Percentiles rank a stretch among this genome's conserved stretches.
Evolutionary conservation across 2,113 vertebrate species (phyloP).

Genomic region (Peromyscus californicus): DNA sequence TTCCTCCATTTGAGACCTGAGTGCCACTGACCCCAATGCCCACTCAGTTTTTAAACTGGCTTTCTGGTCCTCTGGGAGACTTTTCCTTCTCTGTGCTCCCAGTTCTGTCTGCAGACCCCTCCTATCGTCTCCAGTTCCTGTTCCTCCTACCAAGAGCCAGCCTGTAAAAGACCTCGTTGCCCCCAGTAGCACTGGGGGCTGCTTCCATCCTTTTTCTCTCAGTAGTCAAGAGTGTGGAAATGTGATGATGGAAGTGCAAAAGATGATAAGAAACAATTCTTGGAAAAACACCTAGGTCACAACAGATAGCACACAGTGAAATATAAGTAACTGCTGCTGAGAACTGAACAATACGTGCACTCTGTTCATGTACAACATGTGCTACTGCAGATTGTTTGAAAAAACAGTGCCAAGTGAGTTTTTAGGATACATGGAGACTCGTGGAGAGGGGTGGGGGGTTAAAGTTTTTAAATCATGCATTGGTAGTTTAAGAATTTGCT

Average conservation of each 20-base stretch:
- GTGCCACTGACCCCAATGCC: neutral
- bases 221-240: neutral
- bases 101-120: slow-evolving; percentile 7
- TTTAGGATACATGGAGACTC: neutral
- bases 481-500: slow-evolving; percentile 32
- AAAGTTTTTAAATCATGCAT: neutral
- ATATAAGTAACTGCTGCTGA: slow-evolving; percentile 60
- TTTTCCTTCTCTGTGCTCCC: slow-evolving; percentile 26
- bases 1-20: slow-evolving; percentile 37
- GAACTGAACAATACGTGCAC: slow-evolving; percentile 10
- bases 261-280: slow-evolving; percentile 37
- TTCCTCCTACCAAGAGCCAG: neutral
- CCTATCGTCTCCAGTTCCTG: neutral
- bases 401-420: neutral
- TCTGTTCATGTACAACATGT: neutral
- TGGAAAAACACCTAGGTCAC: neutral
- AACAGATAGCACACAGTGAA: neutral
- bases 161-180: neutral
- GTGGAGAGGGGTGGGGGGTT: neutral
- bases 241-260: neutral
- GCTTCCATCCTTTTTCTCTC: neutral
- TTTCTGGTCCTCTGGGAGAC: neutral
- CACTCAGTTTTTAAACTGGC: slow-evolving; percentile 30
- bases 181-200: neutral
- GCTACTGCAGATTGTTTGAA: neutral